Conservation (phyloP, 2,888 invertebrate genomes). For the Eristalinus aeneus region DNA sequence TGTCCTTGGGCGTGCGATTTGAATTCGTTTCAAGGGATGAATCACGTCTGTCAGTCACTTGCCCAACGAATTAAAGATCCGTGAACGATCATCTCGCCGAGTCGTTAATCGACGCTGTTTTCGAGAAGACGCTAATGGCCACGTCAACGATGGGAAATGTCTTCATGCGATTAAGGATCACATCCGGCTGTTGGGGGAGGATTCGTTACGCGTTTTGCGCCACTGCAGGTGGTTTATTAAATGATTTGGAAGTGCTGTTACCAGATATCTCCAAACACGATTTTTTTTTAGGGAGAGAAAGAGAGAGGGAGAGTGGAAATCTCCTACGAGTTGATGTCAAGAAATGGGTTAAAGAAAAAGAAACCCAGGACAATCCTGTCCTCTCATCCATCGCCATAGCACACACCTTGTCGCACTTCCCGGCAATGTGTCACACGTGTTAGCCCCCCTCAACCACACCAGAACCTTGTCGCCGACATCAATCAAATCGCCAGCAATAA, state of each 20-base stretch:
- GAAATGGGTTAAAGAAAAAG: too few relatives aligned
- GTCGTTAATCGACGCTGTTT: background rate
- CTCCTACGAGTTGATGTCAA: too few relatives aligned
- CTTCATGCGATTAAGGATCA: background rate
- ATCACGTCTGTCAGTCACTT: background rate
- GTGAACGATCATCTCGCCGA: background rate
- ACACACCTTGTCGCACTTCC: background rate
- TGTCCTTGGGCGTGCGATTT: background rate
- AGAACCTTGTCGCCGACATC: background rate
- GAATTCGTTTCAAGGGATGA: background rate
- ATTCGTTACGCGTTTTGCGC: background rate
- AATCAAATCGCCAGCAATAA: background rate
- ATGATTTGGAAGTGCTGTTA: background rate
- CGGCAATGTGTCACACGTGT: background rate
- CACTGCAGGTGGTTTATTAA: background rate
- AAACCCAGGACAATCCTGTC: too few relatives aligned
- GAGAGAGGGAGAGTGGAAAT: too few relatives aligned
- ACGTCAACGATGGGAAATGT: background rate
- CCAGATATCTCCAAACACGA: too few relatives aligned
- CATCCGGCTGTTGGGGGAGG: background rate
- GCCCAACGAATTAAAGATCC: background rate
- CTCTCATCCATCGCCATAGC: background rate
- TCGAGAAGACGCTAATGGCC: background rate
- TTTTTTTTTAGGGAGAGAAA: too few relatives aligned
- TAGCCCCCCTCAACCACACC: background rate